A percentile compares a stretch with the other conserved stretches of the same genome.
phyloP scores from a whole-genome alignment of 2,113 vertebrate species.

The Dipodomys ordii region DNA sequence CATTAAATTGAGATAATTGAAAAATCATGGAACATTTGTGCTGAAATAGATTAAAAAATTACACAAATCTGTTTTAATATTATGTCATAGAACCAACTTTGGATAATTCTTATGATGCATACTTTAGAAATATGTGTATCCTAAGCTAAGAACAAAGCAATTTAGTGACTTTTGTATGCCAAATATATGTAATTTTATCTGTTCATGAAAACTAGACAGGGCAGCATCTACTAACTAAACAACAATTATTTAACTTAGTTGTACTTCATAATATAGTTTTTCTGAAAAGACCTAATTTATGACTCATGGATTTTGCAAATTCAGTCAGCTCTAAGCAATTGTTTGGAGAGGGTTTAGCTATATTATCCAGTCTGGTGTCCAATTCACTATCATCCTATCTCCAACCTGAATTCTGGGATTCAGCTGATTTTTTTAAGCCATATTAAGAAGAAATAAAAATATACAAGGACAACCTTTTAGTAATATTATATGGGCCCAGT shows the following conservation, averaged over 20 bases:
- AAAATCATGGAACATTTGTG: neutral
- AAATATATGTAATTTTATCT: conserved; percentile 62
- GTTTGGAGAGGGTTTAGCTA: neutral
- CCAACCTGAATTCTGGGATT: too few species aligned
- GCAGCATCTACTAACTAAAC: conserved; percentile 9
- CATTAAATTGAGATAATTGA: conserved; percentile 2
- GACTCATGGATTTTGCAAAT: conserved; percentile 38
- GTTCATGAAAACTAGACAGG: conserved; percentile 28
- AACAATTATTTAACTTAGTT: conserved; percentile 59
- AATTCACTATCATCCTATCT: too few species aligned
- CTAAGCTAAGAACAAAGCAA: conserved; percentile 26
- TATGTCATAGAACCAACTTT: neutral
- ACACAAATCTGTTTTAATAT: neutral
- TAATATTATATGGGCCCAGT: neutral
- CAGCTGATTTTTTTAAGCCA: neutral
- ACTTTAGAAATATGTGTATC: neutral
- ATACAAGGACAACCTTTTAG: conserved; percentile 20
- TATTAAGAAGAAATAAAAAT: conserved; percentile 57
- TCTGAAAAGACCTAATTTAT: conserved; percentile 55
- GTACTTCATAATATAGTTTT: conserved; percentile 49
- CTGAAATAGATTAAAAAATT: conserved; percentile 32
- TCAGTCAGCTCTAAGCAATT: conserved; percentile 49
- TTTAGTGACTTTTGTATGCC: conserved; percentile 19
- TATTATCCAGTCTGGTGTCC: too few species aligned
- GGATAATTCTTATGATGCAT: neutral